Percentiles rank a stretch among this genome's conserved stretches.
Conservation (phyloP, 2,113 vertebrate species). For the Sinocyclocheilus grahami region DNA sequence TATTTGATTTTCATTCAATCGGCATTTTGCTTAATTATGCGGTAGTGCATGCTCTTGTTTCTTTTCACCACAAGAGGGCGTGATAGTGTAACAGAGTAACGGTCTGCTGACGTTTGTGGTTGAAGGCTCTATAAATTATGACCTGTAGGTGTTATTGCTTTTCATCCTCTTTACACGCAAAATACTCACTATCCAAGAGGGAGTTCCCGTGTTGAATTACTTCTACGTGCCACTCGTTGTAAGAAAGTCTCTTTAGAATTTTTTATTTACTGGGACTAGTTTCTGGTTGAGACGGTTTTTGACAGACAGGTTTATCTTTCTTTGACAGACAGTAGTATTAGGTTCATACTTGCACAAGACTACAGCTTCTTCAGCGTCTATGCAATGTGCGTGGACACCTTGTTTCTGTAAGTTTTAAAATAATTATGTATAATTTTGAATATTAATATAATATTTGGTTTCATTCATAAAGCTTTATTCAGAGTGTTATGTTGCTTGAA, state of each 20-base stretch:
- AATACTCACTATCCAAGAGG: slow-evolving; percentile 77
- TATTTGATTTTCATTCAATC: too few species aligned
- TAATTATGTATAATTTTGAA: not conserved
- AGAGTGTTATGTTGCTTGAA: not conserved
- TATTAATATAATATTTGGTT: not conserved
- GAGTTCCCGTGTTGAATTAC: slow-evolving; percentile 84
- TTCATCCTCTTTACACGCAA: slow-evolving; percentile 85
- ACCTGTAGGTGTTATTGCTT: slow-evolving; percentile 81
- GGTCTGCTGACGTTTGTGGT: slow-evolving; percentile 5
- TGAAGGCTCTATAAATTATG: not conserved
- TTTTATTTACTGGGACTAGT: not conserved
- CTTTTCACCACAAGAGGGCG: not conserved
- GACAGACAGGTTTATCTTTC: slow-evolving; percentile 31
- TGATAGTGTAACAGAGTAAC: not conserved
- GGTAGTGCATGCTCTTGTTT: not conserved
- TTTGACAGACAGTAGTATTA: slow-evolving; percentile 80
- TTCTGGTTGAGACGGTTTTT: not conserved
- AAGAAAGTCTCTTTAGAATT: slow-evolving; percentile 60
- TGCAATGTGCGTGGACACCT: slow-evolving; percentile 90
- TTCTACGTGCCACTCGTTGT: slow-evolving; percentile 91
- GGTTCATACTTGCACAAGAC: slow-evolving; percentile 84
- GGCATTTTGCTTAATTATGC: not conserved
- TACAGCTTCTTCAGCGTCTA: slow-evolving; percentile 93
- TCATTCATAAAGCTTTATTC: not conserved
- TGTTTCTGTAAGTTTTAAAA: slow-evolving; percentile 88